These are phyloP conservation scores for Menura novaehollandiae DNA, from an alignment of 2,113 vertebrate species.

Conservation along the genomic window DNA sequence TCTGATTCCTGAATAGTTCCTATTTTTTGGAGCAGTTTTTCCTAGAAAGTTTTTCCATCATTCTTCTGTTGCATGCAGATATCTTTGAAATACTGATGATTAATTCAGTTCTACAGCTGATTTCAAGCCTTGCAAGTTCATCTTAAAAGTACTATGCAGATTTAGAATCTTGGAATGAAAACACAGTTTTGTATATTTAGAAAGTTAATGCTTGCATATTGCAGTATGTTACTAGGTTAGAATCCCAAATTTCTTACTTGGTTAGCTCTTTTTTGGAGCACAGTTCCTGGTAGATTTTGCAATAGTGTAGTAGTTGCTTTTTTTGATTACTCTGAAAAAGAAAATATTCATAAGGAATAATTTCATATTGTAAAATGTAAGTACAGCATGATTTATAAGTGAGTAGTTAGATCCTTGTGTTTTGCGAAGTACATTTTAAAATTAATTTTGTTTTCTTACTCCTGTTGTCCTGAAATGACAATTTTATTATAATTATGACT, in stretches of 20 bases:
- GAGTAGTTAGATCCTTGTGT: background rate
- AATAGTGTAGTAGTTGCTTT: background rate
- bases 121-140: background rate
- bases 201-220: background rate
- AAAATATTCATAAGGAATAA: background rate
- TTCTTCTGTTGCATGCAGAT: background rate
- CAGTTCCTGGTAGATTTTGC: background rate
- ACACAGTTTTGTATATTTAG: background rate
- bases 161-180: background rate
- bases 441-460: background rate
- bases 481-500: background rate
- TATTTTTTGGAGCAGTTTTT: background rate
- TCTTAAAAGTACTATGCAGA: background rate
- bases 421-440: background rate
- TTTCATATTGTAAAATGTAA: background rate
- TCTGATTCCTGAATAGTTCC: background rate
- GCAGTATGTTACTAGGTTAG: background rate
- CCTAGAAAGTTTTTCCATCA: background rate
- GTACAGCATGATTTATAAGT: background rate
- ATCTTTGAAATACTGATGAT: background rate
- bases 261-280: background rate
- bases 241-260: background rate
- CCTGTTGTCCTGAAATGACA: background rate
- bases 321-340: background rate
- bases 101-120: background rate